Evolutionary conservation across 2,113 vertebrate species (phyloP).

Genomic region (Meles meles): DNA sequence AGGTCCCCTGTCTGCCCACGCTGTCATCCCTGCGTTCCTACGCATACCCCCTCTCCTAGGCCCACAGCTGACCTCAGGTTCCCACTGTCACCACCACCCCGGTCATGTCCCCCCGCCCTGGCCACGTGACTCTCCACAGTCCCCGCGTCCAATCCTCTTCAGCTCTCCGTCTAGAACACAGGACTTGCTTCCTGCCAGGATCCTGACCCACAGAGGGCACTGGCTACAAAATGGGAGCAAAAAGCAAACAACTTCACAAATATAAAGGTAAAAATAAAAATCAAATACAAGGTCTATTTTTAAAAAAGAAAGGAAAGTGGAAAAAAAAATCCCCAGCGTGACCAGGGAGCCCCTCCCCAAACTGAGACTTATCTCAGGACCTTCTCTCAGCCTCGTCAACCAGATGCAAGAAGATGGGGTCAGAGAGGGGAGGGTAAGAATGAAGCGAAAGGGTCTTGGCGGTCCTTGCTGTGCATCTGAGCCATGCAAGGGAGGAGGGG

Average conservation of each 20-base stretch:
- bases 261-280: not conserved
- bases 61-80: fast-evolving
- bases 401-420: not conserved
- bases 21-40: fast-evolving
- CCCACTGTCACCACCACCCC: not conserved
- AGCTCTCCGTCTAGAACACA: not conserved
- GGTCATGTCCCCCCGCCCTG: not conserved
- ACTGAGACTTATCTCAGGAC: not conserved
- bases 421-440: not conserved
- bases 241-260: not conserved
- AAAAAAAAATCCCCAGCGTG: fast-evolving
- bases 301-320: not conserved
- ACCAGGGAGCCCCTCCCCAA: not conserved
- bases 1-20: not conserved
- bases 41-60: not conserved
- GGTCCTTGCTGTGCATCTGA: no score
- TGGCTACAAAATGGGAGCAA: not conserved
- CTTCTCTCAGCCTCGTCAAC: not conserved
- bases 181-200: not conserved
- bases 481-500: fast-evolving
- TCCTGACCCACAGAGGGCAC: not conserved
- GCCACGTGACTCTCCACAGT: no score
- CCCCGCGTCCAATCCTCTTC: not conserved
- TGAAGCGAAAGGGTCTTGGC: no score
- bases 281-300: not conserved